A percentile compares a stretch with the other conserved stretches of the same genome.
These are phyloP conservation scores for Bombus pyrosoma DNA, from an alignment of 1,140 invertebrate species.

Conservation along the genomic window DNA sequence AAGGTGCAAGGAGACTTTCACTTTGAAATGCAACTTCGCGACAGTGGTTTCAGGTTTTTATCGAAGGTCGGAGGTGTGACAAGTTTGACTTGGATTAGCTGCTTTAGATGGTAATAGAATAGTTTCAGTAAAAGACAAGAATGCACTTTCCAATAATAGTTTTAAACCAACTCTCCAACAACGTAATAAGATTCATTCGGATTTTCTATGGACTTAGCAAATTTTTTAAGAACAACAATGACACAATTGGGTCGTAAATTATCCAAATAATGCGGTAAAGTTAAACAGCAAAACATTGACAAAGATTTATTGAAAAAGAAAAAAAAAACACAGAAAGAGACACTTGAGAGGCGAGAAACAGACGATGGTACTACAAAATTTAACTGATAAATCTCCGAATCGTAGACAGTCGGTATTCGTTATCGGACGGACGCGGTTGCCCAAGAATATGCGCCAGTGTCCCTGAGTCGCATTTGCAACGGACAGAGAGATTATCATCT, in stretches of 20 bases:
- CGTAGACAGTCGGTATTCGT: not conserved
- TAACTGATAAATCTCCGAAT: not conserved
- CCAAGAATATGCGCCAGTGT: not conserved
- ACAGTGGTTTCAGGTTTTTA: not conserved
- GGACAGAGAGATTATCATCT: constrained; percentile 17
- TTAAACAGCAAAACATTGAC: not conserved
- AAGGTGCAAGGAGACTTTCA: constrained; percentile 1
- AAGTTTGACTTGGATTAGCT: not conserved
- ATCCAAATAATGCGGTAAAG: too few relatives aligned
- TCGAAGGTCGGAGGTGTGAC: not conserved
- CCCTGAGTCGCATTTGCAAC: constrained; percentile 9
- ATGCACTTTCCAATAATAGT: too few relatives aligned
- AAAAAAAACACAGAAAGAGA: not conserved
- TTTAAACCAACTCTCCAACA: too few relatives aligned
- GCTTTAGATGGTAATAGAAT: not conserved
- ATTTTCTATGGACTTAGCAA: too few relatives aligned
- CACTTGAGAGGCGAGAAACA: not conserved
- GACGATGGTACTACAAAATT: not conserved
- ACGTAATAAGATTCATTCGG: too few relatives aligned
- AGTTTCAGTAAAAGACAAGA: not conserved
- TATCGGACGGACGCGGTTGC: constrained; percentile 1
- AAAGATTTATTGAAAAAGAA: not conserved
- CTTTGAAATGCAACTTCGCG: constrained; percentile 4
- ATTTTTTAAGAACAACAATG: too few relatives aligned
- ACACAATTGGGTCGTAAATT: too few relatives aligned